A percentile compares a stretch with the other conserved stretches of the same genome.
Evolutionary conservation across 2,113 vertebrate species (phyloP).

Genomic region (Micronisus gabar): DNA sequence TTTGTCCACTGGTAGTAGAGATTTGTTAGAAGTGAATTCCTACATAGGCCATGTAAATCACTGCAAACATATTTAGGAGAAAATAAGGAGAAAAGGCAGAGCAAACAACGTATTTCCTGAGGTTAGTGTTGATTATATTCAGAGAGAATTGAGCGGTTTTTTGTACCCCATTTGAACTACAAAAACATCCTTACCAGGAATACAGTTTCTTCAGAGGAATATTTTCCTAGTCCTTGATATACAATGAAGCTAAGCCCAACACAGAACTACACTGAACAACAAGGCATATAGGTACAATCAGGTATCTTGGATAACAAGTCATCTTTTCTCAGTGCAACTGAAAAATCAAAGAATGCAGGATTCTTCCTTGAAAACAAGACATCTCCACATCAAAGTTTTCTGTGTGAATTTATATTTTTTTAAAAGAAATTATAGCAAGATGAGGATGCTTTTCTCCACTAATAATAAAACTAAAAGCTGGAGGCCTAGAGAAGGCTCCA

Average conservation of each 20-base stretch:
- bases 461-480: not conserved
- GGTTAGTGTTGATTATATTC: not conserved
- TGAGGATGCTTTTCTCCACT: not conserved
- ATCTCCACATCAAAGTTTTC: not conserved
- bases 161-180: not conserved
- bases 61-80: not conserved
- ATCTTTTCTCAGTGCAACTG: not conserved
- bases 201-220: not conserved
- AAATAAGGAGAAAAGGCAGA: not conserved
- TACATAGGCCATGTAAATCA: not conserved
- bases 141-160: fast-evolving
- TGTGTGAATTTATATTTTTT: not conserved
- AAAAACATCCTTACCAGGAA: not conserved
- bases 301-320: not conserved
- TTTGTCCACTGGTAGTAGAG: not conserved
- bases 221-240: not conserved
- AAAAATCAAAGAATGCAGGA: not conserved
- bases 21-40: not conserved
- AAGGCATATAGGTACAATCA: not conserved
- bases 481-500: not conserved
- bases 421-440: not conserved
- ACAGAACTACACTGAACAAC: not conserved
- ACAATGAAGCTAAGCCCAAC: not conserved
- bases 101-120: not conserved
- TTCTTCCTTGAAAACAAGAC: not conserved